A percentile compares a stretch with the other conserved stretches of the same genome.
These are phyloP conservation scores for Agraylea sexmaculata DNA, from an alignment of 1,140 invertebrate genomes.

Conservation along the genomic window DNA sequence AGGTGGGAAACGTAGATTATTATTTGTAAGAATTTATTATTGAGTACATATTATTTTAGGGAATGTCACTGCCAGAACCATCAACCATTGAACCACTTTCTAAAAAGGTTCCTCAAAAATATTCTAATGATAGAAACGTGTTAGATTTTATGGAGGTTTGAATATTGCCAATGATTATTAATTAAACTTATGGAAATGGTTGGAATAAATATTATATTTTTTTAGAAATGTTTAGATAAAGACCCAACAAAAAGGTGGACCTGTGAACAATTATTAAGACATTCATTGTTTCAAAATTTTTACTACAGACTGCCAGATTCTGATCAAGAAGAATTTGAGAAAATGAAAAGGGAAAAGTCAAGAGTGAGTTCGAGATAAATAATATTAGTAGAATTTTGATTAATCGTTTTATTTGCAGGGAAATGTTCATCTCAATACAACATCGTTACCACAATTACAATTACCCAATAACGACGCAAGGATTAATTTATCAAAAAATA, in stretches of 20 bases:
- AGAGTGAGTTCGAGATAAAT: slow-evolving; percentile 42
- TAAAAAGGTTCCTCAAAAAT: slow-evolving; percentile 63
- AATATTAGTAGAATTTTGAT: too few species aligned
- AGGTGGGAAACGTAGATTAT: slow-evolving; percentile 26
- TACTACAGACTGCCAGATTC: slow-evolving; percentile 60
- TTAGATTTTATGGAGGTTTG: slow-evolving; percentile 79
- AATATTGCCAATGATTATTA: background rate
- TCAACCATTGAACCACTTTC: slow-evolving; percentile 76
- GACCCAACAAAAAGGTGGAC: slow-evolving; percentile 85
- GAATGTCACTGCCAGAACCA: slow-evolving; percentile 84
- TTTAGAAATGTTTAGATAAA: slow-evolving; percentile 86
- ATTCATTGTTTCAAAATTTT: slow-evolving; percentile 79
- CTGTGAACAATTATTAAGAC: slow-evolving; percentile 79
- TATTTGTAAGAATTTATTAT: too few species aligned
- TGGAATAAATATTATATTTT: too few species aligned
- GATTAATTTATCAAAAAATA: slow-evolving; percentile 33
- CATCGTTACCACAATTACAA: slow-evolving; percentile 52
- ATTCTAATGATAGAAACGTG: slow-evolving; percentile 47
- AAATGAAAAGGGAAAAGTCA: slow-evolving; percentile 47
- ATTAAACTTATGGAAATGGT: background rate
- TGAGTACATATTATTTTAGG: slow-evolving; percentile 50
- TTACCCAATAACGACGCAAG: slow-evolving; percentile 36
- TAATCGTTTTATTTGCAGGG: slow-evolving; percentile 33
- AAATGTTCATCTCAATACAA: slow-evolving; percentile 37
- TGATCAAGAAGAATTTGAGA: slow-evolving; percentile 60